Evolutionary conservation across 1,140 invertebrate genomes (phyloP).

Genomic region (Condylostylus longicornis): DNA sequence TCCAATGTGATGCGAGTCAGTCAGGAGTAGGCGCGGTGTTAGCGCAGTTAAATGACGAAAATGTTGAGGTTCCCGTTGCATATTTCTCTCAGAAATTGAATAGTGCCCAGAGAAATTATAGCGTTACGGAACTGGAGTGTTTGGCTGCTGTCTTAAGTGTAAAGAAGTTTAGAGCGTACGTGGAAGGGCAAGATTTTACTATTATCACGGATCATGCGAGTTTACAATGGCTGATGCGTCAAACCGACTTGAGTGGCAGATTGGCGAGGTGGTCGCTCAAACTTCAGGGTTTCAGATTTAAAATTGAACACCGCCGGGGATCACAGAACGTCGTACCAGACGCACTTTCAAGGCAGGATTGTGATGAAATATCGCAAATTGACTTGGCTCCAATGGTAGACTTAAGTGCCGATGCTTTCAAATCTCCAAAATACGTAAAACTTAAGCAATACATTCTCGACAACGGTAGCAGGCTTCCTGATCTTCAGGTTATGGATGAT

Average conservation of each 20-base stretch:
- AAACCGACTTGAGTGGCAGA: slow-evolving; percentile 13
- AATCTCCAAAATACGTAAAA: too few relatives aligned
- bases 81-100: slow-evolving; percentile 20
- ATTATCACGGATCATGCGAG: slow-evolving; percentile 21
- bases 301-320: slow-evolving; percentile 19
- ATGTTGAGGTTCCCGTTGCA: slow-evolving; percentile 13
- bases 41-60: slow-evolving; percentile 15
- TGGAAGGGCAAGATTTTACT: slow-evolving; percentile 25
- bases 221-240: slow-evolving; percentile 11
- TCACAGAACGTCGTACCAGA: slow-evolving; percentile 13
- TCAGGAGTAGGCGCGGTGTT: slow-evolving; percentile 24
- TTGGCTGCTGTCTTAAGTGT: slow-evolving; percentile 30
- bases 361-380: too few relatives aligned
- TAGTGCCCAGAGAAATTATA: slow-evolving; percentile 7
- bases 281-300: slow-evolving; percentile 12
- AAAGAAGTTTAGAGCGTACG: slow-evolving; percentile 31
- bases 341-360: slow-evolving; percentile 1
- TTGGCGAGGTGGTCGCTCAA: slow-evolving; percentile 19
- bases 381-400: too few relatives aligned
- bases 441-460: too few relatives aligned
- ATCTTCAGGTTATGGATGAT: too few relatives aligned
- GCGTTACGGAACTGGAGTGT: slow-evolving; percentile 29
- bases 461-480: too few relatives aligned
- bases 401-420: too few relatives aligned
- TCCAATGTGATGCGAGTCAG: slow-evolving; percentile 27